A percentile compares a stretch with the other conserved stretches of the same genome.
Conservation (phyloP, 2,797 vertebrate species). For the Neosalanx taihuensis region DNA sequence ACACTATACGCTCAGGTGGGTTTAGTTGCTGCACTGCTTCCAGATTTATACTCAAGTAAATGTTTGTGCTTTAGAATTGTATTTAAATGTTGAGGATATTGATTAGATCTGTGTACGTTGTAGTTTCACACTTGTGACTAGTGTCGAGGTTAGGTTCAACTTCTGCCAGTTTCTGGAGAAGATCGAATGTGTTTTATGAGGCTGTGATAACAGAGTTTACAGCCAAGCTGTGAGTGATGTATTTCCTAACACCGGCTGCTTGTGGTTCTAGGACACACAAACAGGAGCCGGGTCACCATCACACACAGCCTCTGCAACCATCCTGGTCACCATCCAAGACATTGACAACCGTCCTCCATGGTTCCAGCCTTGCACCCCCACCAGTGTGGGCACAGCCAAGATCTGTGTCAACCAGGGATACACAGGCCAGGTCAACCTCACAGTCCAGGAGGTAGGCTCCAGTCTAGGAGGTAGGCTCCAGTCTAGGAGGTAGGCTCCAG, state of each 20-base stretch:
- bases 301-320: conserved; percentile 46
- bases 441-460: conserved; percentile 52
- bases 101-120: background rate
- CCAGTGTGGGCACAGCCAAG: fast-evolving
- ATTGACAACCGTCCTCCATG: conserved; percentile 74
- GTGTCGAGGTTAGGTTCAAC: background rate
- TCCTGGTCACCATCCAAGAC: conserved; percentile 61
- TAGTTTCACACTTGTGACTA: background rate
- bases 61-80: background rate
- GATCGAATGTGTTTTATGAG: background rate
- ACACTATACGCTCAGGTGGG: conserved; percentile 61
- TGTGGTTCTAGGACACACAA: conserved; percentile 54
- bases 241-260: background rate
- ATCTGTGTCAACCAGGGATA: conserved; percentile 66
- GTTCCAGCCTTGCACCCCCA: conserved; percentile 67
- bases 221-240: no score
- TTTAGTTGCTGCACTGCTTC: background rate
- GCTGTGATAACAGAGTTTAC: no score
- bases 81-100: background rate
- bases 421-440: conserved; percentile 48
- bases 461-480: no score
- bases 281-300: background rate
- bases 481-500: no score
- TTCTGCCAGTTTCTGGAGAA: background rate
- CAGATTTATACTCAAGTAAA: background rate